phyloP scores from a whole-genome alignment of 2,888 invertebrate genomes.

The Xiphydria camelus region DNA sequence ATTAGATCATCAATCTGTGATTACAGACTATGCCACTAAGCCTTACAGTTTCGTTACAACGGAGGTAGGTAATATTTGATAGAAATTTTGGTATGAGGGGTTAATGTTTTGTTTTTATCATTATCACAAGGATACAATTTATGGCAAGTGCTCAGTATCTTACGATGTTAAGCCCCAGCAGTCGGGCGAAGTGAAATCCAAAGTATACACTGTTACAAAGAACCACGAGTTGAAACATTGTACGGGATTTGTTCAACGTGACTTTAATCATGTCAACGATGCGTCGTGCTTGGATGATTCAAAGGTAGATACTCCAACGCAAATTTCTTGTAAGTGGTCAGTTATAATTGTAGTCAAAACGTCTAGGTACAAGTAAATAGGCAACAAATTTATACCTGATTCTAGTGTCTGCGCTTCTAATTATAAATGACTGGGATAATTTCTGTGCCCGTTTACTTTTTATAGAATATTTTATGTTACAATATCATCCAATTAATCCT shows the following conservation, averaged over 20 bases:
- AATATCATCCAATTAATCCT: too few species aligned
- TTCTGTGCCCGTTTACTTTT: too few species aligned
- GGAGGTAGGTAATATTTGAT: conserved; percentile 57
- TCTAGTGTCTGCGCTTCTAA: too few species aligned
- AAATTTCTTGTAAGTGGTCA: too few species aligned
- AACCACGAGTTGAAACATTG: conserved; percentile 41
- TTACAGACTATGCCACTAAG: conserved; percentile 23
- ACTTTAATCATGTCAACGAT: conserved; percentile 36
- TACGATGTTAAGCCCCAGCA: conserved; percentile 44
- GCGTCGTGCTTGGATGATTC: too few species aligned
- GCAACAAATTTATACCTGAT: too few species aligned
- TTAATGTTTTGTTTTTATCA: conserved; percentile 58
- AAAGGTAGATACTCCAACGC: too few species aligned
- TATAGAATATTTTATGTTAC: too few species aligned
- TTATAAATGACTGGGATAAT: too few species aligned
- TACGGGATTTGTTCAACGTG: conserved; percentile 37
- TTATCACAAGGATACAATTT: conserved; percentile 56
- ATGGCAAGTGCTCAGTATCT: conserved; percentile 48
- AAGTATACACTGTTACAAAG: conserved; percentile 44
- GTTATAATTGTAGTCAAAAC: too few species aligned
- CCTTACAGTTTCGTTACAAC: conserved; percentile 40
- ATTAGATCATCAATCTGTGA: conserved; percentile 43
- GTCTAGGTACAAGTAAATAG: too few species aligned
- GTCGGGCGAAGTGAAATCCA: conserved; percentile 1
- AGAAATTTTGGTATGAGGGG: conserved; percentile 43